Percentiles rank a stretch among this genome's conserved stretches.
Conservation (phyloP, 2,888 invertebrate genomes). For the Eupithecia pulchellata region DNA sequence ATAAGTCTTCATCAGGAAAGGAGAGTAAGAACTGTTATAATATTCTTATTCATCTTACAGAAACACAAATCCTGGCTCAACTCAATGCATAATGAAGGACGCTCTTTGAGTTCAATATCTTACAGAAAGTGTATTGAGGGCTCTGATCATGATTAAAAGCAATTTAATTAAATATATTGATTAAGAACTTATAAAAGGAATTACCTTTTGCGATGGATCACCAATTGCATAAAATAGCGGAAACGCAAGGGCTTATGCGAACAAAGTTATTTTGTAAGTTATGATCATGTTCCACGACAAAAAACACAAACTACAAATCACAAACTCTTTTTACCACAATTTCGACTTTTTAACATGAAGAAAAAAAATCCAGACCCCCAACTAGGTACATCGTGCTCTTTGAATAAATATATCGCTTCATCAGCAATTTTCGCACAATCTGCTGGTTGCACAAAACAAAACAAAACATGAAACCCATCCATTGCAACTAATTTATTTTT, state of each 20-base stretch:
- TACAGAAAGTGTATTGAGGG: not conserved
- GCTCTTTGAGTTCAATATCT: not conserved
- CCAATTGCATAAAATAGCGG: not conserved
- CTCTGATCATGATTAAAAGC: not conserved
- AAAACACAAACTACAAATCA: not conserved
- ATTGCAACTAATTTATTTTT: conserved; percentile 25
- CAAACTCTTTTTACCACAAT: not conserved
- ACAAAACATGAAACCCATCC: conserved; percentile 15
- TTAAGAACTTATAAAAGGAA: too few species aligned
- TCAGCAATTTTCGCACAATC: conserved; percentile 10
- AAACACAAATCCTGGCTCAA: not conserved
- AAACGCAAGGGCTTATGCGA: too few species aligned
- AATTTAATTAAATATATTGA: not conserved
- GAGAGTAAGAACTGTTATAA: not conserved
- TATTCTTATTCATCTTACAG: not conserved
- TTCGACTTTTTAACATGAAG: not conserved
- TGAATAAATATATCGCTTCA: conserved; percentile 34
- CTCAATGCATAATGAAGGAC: not conserved
- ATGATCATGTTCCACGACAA: not conserved
- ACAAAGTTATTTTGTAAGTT: not conserved
- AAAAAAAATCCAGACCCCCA: not conserved
- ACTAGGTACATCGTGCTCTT: conserved; percentile 22
- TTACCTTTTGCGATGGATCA: not conserved
- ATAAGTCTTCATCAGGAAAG: not conserved
- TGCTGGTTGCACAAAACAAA: not conserved